Conservation (phyloP, 1,140 invertebrate genomes). For the Callitettix versicolor region DNA sequence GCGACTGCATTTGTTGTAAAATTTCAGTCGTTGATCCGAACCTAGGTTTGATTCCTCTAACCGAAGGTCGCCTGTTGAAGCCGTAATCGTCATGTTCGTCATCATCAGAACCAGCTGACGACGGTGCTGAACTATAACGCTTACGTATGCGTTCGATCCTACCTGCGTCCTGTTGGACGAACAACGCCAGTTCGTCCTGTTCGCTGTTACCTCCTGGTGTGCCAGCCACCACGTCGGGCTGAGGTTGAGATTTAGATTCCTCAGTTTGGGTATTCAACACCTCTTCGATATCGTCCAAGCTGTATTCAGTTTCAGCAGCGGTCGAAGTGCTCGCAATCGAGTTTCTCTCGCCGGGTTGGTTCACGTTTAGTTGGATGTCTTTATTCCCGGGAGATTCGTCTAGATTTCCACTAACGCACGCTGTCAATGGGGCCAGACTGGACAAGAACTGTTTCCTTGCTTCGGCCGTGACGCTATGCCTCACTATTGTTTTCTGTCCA, state of each 20-base stretch:
- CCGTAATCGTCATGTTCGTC: conserved; percentile 81
- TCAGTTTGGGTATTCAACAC: conserved; percentile 34
- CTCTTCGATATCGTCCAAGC: conserved; percentile 53
- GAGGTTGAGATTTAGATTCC: conserved; percentile 36
- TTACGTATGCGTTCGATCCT: conserved; percentile 70
- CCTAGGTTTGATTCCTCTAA: conserved; percentile 60
- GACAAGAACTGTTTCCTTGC: conserved; percentile 61
- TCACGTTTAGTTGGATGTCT: neutral
- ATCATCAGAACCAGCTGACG: conserved; percentile 39
- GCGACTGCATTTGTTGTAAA: conserved; percentile 65
- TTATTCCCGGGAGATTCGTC: conserved; percentile 9
- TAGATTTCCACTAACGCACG: conserved; percentile 43
- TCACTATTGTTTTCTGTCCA: conserved; percentile 15
- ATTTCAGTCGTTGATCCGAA: conserved; percentile 72
- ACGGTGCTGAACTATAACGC: conserved; percentile 39
- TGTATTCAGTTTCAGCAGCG: conserved; percentile 41
- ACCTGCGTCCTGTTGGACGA: conserved; percentile 71
- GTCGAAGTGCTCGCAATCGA: conserved; percentile 32
- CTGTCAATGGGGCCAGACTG: conserved; percentile 58
- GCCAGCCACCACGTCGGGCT: conserved; percentile 64
- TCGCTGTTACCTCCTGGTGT: conserved; percentile 43
- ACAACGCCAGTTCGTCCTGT: conserved; percentile 66
- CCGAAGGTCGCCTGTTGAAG: conserved; percentile 75
- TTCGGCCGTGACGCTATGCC: conserved; percentile 31
- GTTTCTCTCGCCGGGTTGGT: conserved; percentile 34